phyloP scores from a whole-genome alignment of 30 jellyfish, hydroid and myxozoan genomes.

The Cassiopea xamachana region DNA sequence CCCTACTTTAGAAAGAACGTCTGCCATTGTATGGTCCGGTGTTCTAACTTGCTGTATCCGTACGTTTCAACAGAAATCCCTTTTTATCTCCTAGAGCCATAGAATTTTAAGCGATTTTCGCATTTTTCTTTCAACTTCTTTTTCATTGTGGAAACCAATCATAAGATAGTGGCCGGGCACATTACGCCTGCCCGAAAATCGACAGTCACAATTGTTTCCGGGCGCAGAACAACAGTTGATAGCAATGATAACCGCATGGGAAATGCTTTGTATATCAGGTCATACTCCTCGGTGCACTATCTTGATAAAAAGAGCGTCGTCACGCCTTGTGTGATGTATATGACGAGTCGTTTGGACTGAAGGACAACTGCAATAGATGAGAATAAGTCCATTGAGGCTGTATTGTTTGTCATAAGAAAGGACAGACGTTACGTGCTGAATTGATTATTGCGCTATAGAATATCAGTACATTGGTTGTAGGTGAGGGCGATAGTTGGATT shows the following conservation, averaged over 20 bases:
- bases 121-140: neutral
- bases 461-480: neutral
- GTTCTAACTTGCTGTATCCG: too few relatives aligned
- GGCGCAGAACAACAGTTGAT: slow-evolving; percentile 46
- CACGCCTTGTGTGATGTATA: slow-evolving; percentile 4
- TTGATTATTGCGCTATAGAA: slow-evolving; percentile 4
- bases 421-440: neutral
- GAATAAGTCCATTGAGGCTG: neutral
- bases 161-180: neutral
- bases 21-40: too few relatives aligned
- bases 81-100: neutral
- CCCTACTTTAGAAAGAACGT: too few relatives aligned
- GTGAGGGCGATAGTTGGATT: neutral
- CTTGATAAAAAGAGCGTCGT: neutral
- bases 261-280: slow-evolving; percentile 41
- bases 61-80: neutral
- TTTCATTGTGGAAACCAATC: neutral
- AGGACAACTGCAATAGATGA: neutral
- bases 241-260: slow-evolving; percentile 54
- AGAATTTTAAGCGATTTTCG: neutral
- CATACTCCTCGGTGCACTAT: slow-evolving; percentile 42
- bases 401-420: neutral
- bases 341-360: neutral
- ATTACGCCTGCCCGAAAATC: neutral
- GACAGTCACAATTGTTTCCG: slow-evolving; percentile 49